Evolutionary conservation across 2,888 invertebrate species (phyloP).

Genomic region (Diadegma fenestrale): DNA sequence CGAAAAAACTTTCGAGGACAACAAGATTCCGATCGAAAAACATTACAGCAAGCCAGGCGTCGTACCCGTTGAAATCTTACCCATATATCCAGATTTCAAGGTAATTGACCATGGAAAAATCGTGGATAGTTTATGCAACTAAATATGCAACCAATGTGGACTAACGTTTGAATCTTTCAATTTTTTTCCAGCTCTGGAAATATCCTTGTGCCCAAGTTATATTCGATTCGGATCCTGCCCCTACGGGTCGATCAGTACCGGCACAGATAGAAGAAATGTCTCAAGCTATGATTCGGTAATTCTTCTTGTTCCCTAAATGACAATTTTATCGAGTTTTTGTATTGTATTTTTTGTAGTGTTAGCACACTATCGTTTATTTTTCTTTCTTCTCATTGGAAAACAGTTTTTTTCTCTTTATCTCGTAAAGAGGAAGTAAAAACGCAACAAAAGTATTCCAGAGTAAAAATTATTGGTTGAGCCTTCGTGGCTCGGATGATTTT

Average conservation of each 20-base stretch:
- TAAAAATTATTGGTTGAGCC: background rate
- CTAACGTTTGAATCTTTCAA: constrained; percentile 28
- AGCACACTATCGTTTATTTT: background rate
- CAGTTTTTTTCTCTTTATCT: background rate
- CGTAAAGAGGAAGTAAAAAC: background rate
- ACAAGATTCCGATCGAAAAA: constrained; percentile 93
- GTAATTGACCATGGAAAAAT: constrained; percentile 77
- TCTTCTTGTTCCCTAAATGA: constrained; percentile 24
- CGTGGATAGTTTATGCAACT: constrained; percentile 16
- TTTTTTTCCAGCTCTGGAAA: constrained; percentile 92
- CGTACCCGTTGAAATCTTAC: constrained; percentile 94
- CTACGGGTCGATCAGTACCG: constrained; percentile 93
- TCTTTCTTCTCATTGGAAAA: background rate
- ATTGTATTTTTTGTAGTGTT: background rate
- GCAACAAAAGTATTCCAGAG: background rate
- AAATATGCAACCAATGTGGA: background rate
- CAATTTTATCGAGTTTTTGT: background rate
- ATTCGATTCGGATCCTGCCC: constrained; percentile 99
- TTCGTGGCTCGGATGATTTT: too few species aligned
- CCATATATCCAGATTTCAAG: constrained; percentile 97
- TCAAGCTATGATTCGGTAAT: constrained; percentile 98
- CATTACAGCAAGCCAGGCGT: constrained; percentile 99
- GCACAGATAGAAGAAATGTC: constrained; percentile 99
- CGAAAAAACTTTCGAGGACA: constrained; percentile 98
- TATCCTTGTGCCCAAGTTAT: constrained; percentile 99